Evolutionary conservation across 2,797 vertebrate genomes (phyloP).

Genomic region (Smutsia temminckii): DNA sequence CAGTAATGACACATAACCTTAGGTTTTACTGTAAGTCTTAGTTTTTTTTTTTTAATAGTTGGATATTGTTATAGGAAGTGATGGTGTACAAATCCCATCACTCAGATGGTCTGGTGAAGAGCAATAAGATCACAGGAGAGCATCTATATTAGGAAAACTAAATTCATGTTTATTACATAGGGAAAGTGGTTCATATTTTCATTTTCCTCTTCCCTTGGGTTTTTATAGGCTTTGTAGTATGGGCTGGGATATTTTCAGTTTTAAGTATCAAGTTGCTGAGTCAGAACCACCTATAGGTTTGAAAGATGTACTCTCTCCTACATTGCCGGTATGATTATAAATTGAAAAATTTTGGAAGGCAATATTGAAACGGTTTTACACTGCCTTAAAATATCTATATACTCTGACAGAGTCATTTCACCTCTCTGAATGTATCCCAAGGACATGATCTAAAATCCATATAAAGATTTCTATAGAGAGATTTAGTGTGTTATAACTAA

Average conservation of each 20-base stretch:
- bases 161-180: slow-evolving; percentile 34
- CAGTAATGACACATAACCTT: neutral
- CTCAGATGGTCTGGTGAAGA: slow-evolving; percentile 21
- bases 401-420: slow-evolving; percentile 43
- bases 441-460: slow-evolving; percentile 44
- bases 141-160: slow-evolving; percentile 46
- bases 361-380: slow-evolving; percentile 26
- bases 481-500: neutral
- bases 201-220: slow-evolving; percentile 4
- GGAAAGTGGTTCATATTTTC: neutral
- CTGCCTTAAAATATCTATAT: slow-evolving; percentile 24
- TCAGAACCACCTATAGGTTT: slow-evolving; percentile 12
- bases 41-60: slow-evolving; percentile 33
- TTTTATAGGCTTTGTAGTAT: neutral
- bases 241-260: neutral
- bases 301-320: neutral
- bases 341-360: slow-evolving; percentile 23
- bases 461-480: neutral
- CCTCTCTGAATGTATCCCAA: slow-evolving; percentile 43
- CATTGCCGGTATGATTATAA: neutral
- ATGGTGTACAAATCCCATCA: slow-evolving; percentile 32
- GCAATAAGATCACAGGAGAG: neutral
- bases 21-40: neutral
- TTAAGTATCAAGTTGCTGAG: slow-evolving; percentile 26
- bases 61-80: slow-evolving; percentile 24